Percentiles rank a stretch among this genome's conserved stretches.
Evolutionary conservation across 2,113 vertebrate species (phyloP).

Genomic region (Rhizomys pruinosus): DNA sequence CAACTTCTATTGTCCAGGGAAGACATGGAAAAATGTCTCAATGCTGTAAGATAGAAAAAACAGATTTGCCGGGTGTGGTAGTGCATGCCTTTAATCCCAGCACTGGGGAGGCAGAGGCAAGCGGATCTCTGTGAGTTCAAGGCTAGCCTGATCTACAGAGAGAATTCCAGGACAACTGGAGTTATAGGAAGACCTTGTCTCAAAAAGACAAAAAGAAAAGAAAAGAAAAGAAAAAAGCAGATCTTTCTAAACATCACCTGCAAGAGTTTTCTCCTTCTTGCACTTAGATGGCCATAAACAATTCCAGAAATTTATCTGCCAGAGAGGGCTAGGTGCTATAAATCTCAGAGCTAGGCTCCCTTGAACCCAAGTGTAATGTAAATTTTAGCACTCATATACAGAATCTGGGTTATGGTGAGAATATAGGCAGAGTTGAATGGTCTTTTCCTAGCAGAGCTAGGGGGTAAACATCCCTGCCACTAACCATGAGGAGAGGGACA

Average conservation of each 20-base stretch:
- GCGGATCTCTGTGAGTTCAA: no score
- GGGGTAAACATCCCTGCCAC: neutral
- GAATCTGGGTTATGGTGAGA: neutral
- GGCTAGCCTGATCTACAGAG: no score
- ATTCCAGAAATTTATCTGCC: neutral
- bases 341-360: no score
- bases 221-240: no score
- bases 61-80: no score
- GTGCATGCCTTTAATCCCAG: no score
- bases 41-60: fast-evolving
- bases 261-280: neutral
- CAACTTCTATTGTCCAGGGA: neutral
- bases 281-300: neutral
- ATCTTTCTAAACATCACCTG: neutral
- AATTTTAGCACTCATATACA: neutral
- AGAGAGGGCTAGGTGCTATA: no score
- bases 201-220: no score
- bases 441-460: neutral
- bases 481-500: neutral
- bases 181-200: no score
- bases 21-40: neutral
- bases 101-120: no score
- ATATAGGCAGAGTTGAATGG: neutral
- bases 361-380: neutral
- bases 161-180: no score